A percentile compares a stretch with the other conserved stretches of the same genome.
Evolutionary conservation across 2,113 vertebrate species (phyloP).

Genomic region (Urocolius indicus): DNA sequence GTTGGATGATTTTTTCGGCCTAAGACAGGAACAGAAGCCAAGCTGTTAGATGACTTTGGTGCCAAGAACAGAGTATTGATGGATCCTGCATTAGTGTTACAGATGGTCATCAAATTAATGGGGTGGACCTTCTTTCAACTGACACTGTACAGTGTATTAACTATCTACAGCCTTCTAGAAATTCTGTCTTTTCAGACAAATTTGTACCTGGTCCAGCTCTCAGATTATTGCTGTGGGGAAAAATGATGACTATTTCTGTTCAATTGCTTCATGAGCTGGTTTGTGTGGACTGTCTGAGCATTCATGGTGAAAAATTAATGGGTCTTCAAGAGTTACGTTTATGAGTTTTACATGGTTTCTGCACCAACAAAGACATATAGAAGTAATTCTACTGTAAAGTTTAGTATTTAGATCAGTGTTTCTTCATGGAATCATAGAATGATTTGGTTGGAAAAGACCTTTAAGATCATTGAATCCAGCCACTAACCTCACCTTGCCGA

Average conservation of each 20-base stretch:
- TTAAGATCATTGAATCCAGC: too few species aligned
- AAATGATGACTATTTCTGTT: neutral
- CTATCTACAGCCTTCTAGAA: neutral
- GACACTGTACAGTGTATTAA: neutral
- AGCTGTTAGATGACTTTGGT: neutral
- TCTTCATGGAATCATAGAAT: neutral
- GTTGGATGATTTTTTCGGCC: neutral
- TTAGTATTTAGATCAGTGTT: neutral
- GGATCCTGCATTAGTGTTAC: neutral
- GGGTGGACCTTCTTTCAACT: neutral
- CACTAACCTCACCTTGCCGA: too few species aligned
- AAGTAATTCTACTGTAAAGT: neutral
- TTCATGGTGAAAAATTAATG: neutral
- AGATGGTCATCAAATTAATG: neutral
- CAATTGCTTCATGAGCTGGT: neutral
- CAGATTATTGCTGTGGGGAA: neutral
- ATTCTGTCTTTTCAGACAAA: neutral
- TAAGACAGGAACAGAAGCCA: neutral
- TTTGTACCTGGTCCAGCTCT: neutral
- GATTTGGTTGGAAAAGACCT: too few species aligned
- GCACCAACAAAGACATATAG: neutral
- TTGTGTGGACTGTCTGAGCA: neutral
- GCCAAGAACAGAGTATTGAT: neutral
- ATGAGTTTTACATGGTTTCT: neutral
- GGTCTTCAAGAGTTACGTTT: neutral